Conservation (phyloP, 2,113 vertebrate species). For the Corythoichthys haematopterus region DNA sequence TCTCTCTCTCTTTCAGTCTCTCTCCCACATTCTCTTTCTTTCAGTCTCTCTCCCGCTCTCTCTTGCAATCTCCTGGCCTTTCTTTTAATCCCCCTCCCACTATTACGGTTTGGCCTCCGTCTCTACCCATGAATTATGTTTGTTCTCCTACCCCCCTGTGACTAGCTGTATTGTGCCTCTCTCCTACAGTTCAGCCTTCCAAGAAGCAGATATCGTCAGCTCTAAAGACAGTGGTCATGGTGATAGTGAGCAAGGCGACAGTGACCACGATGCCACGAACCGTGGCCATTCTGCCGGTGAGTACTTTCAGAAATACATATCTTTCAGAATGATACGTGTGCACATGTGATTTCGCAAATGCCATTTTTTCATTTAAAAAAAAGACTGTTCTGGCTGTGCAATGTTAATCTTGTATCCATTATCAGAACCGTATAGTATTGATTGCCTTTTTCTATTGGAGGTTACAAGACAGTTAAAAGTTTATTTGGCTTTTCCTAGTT, state of each 20-base stretch:
- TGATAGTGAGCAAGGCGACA: conserved; percentile 98
- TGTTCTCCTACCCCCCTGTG: neutral
- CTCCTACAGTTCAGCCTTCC: conserved; percentile 88
- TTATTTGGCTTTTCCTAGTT: neutral
- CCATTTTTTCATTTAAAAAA: neutral
- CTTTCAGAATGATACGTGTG: neutral
- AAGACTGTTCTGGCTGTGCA: neutral
- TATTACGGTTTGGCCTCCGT: neutral
- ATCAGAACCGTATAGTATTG: conserved; percentile 43
- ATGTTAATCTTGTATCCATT: neutral
- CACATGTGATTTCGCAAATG: conserved; percentile 45
- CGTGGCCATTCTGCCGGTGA: conserved; percentile 95
- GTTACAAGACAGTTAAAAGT: conserved; percentile 26
- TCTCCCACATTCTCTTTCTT: neutral
- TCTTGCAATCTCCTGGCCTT: neutral
- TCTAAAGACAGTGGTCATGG: conserved; percentile 99
- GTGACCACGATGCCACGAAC: conserved; percentile 98
- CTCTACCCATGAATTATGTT: neutral
- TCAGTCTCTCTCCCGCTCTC: conserved; percentile 4
- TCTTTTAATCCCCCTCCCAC: conserved; percentile 25
- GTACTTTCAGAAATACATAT: conserved; percentile 47
- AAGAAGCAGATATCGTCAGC: conserved; percentile 98
- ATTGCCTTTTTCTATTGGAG: conserved; percentile 41
- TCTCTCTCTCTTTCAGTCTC: neutral
- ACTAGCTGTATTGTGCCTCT: neutral